Evolutionary conservation across 2,797 vertebrate genomes (phyloP).

Genomic region (Tachyglossus aculeatus): DNA sequence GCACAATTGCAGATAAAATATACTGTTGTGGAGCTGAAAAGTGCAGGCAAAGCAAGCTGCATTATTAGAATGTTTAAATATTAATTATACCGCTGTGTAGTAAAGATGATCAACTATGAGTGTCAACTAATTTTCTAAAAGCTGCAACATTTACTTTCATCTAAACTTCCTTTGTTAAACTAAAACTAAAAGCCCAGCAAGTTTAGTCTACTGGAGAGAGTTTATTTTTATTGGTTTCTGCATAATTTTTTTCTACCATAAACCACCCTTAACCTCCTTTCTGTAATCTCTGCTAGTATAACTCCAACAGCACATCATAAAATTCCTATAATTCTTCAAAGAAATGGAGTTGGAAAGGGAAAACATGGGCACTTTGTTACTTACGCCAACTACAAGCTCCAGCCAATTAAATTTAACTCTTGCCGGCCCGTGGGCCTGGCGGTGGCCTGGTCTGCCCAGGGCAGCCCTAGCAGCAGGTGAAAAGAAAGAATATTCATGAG

Average conservation of each 20-base stretch:
- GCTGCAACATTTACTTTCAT: constrained; percentile 78
- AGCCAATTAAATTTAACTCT: constrained; percentile 74
- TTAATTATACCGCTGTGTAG: constrained; percentile 98
- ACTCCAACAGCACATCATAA: constrained; percentile 77
- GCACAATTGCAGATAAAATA: constrained; percentile 89
- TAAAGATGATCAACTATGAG: constrained; percentile 96
- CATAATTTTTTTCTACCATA: constrained; percentile 78
- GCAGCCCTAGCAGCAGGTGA: too few relatives aligned
- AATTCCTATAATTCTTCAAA: constrained; percentile 81
- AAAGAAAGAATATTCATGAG: too few relatives aligned
- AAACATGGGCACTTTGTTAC: constrained; percentile 70
- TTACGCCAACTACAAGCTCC: constrained; percentile 65
- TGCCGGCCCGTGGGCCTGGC: constrained; percentile 44
- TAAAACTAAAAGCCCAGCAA: constrained; percentile 82
- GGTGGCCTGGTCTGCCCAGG: too few relatives aligned
- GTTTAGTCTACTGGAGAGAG: constrained; percentile 79
- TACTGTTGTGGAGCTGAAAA: constrained; percentile 94
- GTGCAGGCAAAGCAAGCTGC: constrained; percentile 94
- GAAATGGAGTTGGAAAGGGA: constrained; percentile 65
- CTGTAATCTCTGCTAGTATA: constrained; percentile 78
- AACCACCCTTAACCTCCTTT: constrained; percentile 81
- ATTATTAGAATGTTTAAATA: constrained; percentile 99
- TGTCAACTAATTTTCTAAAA: constrained; percentile 89
- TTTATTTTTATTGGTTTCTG: constrained; percentile 84
- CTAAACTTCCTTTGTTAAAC: constrained; percentile 80